Evolutionary conservation across 64 coral and sea anemone species (phyloP), one percentile per base, ranked within the genome.

Genomic region (Acropora tenuis): DNA sequence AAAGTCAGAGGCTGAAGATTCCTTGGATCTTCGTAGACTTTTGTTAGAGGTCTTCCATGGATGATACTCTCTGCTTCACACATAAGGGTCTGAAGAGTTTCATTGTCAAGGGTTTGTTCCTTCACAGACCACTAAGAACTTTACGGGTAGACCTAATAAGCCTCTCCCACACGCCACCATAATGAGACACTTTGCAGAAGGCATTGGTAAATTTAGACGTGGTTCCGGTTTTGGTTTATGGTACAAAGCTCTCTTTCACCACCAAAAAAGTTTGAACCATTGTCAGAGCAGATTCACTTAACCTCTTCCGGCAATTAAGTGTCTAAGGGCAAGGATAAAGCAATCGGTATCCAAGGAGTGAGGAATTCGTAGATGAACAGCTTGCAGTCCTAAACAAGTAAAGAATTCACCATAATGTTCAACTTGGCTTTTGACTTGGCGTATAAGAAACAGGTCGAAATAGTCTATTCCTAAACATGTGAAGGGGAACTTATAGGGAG

Each of bases 131-230:
- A 1, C 49, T 18, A 40, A 75, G 19, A 73, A 88, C 49, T 16
- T 74, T 61, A 16, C 86, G 47, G 11, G 76, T 19, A 15, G 69
- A 50, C 49, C 73, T 50, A n/a, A 52, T 52, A 52, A 52, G 50
- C 50, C 3, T 52, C 7, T 52, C 50, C 50, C 50, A 52, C 7
- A 52, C 47, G 45, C 90, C 88, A 48, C 88, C 88, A 66, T 73
- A 45, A 82, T 90, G 89, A 74, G 89, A 90, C 44, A 78, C 89
- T 55, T 40, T 82, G 74, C 6, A 53, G 45, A 11, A 87, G 90
- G 67, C 52, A 59, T 16, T 92, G n/a, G 61, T 77, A 16, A 43
- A 86, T 86, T 49, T 86, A 47, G 63, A 66, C 50, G 4, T 53
- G 50, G 50, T 53, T 53, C 50, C 50, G 8, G 50, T 53, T 53